Evolutionary conservation across 2,113 vertebrate species (phyloP), one percentile per base, ranked within the genome.

Genomic region (Laterallus jamaicensis): DNA sequence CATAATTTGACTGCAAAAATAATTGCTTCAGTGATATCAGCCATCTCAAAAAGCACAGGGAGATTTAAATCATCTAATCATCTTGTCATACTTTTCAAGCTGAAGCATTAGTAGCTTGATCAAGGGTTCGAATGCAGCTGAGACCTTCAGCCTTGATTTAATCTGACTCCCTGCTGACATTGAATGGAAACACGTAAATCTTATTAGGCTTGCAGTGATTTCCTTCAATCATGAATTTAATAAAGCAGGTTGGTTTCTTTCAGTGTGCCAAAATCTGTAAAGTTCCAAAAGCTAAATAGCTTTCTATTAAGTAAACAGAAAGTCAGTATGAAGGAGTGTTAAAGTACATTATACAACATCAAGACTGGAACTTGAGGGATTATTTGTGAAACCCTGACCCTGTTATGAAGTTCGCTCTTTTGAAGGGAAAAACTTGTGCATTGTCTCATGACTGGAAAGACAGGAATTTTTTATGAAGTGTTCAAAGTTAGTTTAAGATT

Each of bases 121-220:
- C 95, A 96, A 97, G 95, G 24, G 50, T 90, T 88, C 50, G 29
- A 84, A 92, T 88, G 71, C 69, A 94, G 87, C 26, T 88, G 82
- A 96, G 90, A 97, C 67, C 64, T 96, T 97, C 95, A 96, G 35
- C 60, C 68, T 59, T 74, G 86, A 96, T 97, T 97, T 96, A 97
- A 95, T 95, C 80, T 93, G 83, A 92, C 63, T 95, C 79, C 81
- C 84, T 88, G 66, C 50, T 90, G 81, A 77, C 79, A 67, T 29
- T 85, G 81, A 93, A 78, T 95, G 47, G 83, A 92, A 97, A 95
- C 63, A 89, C 11, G 20, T 86, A 96, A 96, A 95, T 82, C 82
- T 93, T 93, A 79, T 95, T 96, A 94, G 78, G 69, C 81, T 91
- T 88, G 52, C 54, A 91, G 59, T 90, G 71, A 92, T 96, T 95